Percentiles rank a stretch among this genome's conserved stretches.
Conservation (phyloP, 2,113 vertebrate genomes). For the Trichechus manatus region DNA sequence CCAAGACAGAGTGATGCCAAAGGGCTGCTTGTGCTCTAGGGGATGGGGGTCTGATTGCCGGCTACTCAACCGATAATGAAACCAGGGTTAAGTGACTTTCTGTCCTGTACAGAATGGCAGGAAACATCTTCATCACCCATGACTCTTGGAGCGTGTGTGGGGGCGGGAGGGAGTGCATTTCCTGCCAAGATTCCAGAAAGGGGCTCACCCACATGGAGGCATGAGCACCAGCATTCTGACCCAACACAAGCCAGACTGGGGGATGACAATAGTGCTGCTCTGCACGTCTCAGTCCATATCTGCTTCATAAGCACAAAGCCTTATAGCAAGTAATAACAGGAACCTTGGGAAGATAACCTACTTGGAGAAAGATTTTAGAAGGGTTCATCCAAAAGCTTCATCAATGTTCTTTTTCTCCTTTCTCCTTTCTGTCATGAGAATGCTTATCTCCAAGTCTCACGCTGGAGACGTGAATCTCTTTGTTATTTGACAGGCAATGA, state of each 20-base stretch:
- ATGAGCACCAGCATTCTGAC: not conserved
- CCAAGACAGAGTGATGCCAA: not conserved
- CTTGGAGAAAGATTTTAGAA: conserved; percentile 61
- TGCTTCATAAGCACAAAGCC: conserved; percentile 75
- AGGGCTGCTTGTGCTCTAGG: not conserved
- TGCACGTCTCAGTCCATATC: not conserved
- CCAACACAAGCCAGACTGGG: not conserved
- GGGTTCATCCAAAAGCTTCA: not conserved
- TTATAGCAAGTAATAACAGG: conserved; percentile 47
- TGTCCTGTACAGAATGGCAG: conserved; percentile 82
- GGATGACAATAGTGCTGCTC: not conserved
- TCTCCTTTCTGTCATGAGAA: not conserved
- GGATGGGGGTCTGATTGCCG: not conserved
- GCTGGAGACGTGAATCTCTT: accelerated
- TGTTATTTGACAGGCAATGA: not conserved
- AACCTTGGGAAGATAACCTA: conserved; percentile 72
- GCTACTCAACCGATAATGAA: conserved; percentile 62
- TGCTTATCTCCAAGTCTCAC: not conserved
- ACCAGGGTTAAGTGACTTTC: conserved; percentile 77
- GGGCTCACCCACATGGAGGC: not conserved
- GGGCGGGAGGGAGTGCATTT: conserved; percentile 37
- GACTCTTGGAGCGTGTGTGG: conserved; percentile 49
- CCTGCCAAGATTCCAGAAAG: conserved; percentile 74
- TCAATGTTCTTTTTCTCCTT: not conserved
- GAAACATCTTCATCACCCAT: conserved; percentile 82